Evolutionary conservation across 2,797 vertebrate species (phyloP).

Genomic region (Fistularia tabacaria): DNA sequence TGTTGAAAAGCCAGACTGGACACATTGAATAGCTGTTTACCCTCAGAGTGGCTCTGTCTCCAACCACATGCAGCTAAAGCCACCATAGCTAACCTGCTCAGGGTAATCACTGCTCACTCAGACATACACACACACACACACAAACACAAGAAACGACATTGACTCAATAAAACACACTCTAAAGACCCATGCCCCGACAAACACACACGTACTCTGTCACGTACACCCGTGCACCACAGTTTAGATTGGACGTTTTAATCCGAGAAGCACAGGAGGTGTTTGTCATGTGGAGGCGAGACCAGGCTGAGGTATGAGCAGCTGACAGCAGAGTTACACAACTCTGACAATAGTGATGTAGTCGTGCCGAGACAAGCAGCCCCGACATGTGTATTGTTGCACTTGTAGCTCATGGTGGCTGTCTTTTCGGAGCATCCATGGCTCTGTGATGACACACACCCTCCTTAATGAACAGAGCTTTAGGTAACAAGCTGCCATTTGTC

Average conservation of each 20-base stretch:
- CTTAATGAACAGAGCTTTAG: neutral
- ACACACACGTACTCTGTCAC: conserved; percentile 8
- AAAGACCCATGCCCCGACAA: neutral
- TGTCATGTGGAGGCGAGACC: conserved; percentile 14
- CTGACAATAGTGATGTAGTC: conserved; percentile 9
- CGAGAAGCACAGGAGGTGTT: conserved; percentile 7
- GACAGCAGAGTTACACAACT: neutral
- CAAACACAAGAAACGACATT: conserved; percentile 10
- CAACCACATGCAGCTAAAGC: conserved; percentile 66
- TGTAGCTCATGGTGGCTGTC: neutral
- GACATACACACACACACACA: conserved; percentile 23
- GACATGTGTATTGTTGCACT: neutral
- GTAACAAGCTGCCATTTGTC: neutral
- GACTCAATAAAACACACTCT: conserved; percentile 15
- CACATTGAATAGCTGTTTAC: conserved; percentile 47
- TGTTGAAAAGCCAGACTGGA: conserved; percentile 30
- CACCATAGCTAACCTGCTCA: conserved; percentile 69
- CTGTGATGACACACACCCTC: neutral
- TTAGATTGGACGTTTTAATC: conserved; percentile 26
- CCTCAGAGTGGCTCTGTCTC: conserved; percentile 49
- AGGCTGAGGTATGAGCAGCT: neutral
- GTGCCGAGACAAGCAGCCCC: neutral
- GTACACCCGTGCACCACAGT: conserved; percentile 6
- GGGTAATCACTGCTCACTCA: conserved; percentile 48
- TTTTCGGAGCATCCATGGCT: neutral